Evolutionary conservation across 2,888 invertebrate genomes (phyloP).

Genomic region (Zygogramma bicolorata): DNA sequence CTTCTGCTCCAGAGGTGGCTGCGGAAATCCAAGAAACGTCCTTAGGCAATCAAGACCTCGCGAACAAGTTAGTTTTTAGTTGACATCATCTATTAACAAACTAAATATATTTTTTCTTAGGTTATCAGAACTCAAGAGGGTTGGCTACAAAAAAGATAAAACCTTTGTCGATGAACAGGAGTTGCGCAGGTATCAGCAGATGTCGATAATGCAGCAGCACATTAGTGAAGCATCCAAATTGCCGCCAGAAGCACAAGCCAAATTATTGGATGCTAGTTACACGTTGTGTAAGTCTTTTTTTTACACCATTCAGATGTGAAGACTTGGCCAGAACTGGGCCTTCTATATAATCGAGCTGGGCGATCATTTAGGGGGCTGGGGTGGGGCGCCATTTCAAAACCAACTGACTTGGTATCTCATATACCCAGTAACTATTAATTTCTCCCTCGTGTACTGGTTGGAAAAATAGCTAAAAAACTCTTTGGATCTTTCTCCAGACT

Average conservation of each 20-base stretch:
- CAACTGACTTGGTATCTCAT: too few species aligned
- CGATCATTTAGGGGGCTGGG: too few species aligned
- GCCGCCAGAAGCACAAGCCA: constrained; percentile 80
- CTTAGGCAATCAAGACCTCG: constrained; percentile 49
- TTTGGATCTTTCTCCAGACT: too few species aligned
- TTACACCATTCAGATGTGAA: too few species aligned
- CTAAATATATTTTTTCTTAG: constrained; percentile 63
- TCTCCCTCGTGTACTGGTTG: too few species aligned
- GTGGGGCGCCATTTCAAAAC: too few species aligned
- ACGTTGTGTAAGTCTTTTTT: constrained; percentile 83
- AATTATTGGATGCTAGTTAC: constrained; percentile 78
- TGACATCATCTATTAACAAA: not conserved
- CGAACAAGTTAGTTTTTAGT: constrained; percentile 56
- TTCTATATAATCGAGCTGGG: too few species aligned
- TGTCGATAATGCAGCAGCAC: constrained; percentile 77
- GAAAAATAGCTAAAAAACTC: too few species aligned
- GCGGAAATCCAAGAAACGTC: constrained; percentile 50
- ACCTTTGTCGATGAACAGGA: constrained; percentile 82
- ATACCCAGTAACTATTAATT: too few species aligned
- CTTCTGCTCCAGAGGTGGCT: constrained; percentile 58
- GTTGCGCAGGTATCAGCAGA: constrained; percentile 77
- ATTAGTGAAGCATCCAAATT: constrained; percentile 78
- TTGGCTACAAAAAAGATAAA: constrained; percentile 82
- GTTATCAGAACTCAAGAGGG: constrained; percentile 79
- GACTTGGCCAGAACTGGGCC: too few species aligned